Evolutionary conservation across 2,888 invertebrate genomes (phyloP), one percentile per base, ranked within the genome.

Genomic region (Athripsodes cinereus): DNA sequence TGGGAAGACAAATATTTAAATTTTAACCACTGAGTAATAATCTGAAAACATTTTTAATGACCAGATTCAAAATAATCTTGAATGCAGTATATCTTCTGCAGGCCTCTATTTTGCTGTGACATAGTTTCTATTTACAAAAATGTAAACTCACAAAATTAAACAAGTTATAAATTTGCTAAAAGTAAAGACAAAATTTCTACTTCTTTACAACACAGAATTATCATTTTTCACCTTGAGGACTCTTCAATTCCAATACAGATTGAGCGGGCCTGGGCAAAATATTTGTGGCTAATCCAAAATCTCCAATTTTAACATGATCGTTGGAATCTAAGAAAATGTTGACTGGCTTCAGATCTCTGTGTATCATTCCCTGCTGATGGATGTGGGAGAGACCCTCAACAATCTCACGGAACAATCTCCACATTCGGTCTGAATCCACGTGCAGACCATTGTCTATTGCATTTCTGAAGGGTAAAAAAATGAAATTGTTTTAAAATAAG

Each of bases 221-320:
- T 26, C 26, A 26, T 26, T 26, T 26, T 20, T 53, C 44, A 63
- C 63, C 63, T 54, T 55, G 59, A 18, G 48, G 40, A 53, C 54
- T 63, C 34, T 53, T 52, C 3, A 61, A 50, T 52, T 72, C 71
- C 54, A 68, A 67, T 21, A 68, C 70, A 2, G 64, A 53, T 46
- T 68, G 66, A 13, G 63, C 55, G 13, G 63, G 63, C 20, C 64
- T 65, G 1, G 65, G 68, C 18, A 69, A 62, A 3, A 69, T 70
- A 20, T 90, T 91, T 0, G 95, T 96, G 0, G 98, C 97, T 2
- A 98, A 79, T 13, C 98, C 98, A 72, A 98, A 98, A 74, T 98
- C 98, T 11, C 97, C 98, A 64, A 98, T 98, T 80, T 98, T 98
- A 1, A 94, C 95, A 70, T 94, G 93, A 74, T 96, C 96, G 65